Evolutionary conservation across 2,888 invertebrate species (phyloP).

Genomic region (Neoascia interrupta): DNA sequence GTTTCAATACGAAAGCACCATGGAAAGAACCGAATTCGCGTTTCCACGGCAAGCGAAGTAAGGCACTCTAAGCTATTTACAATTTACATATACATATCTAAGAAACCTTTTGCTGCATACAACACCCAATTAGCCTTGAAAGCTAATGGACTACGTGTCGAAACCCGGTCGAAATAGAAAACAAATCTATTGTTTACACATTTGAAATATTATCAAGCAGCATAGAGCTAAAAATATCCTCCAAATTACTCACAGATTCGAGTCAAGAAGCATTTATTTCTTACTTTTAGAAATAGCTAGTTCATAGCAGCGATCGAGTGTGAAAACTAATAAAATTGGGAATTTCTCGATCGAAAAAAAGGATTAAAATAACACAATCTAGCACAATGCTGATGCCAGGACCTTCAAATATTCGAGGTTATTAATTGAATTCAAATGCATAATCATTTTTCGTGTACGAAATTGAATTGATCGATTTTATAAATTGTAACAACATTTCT

Average conservation of each 20-base stretch:
- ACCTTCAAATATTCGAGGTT: too few relatives aligned
- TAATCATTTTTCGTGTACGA: not conserved
- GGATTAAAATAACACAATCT: too few relatives aligned
- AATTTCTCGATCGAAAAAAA: not conserved
- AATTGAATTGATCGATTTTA: not conserved
- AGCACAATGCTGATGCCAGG: too few relatives aligned
- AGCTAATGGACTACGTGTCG: constrained; percentile 20
- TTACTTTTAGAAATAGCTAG: not conserved
- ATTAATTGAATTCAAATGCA: too few relatives aligned
- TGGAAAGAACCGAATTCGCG: too few relatives aligned
- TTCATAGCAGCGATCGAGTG: not conserved
- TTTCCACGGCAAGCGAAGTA: too few relatives aligned
- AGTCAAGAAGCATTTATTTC: not conserved
- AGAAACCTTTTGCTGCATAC: too few relatives aligned
- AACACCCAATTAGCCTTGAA: too few relatives aligned
- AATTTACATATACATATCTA: too few relatives aligned
- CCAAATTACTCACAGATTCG: constrained; percentile 1
- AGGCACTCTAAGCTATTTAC: too few relatives aligned
- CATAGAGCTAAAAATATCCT: constrained; percentile 29
- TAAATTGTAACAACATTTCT: constrained; percentile 9
- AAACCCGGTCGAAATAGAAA: constrained; percentile 25
- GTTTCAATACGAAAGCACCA: too few relatives aligned
- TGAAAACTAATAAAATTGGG: not conserved
- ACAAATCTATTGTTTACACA: constrained; percentile 40
- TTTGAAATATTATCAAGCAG: constrained; percentile 13